Evolutionary conservation across 1,140 invertebrate genomes (phyloP), one percentile per base, ranked within the genome.

Genomic region (Anagrus nilaparvatae): DNA sequence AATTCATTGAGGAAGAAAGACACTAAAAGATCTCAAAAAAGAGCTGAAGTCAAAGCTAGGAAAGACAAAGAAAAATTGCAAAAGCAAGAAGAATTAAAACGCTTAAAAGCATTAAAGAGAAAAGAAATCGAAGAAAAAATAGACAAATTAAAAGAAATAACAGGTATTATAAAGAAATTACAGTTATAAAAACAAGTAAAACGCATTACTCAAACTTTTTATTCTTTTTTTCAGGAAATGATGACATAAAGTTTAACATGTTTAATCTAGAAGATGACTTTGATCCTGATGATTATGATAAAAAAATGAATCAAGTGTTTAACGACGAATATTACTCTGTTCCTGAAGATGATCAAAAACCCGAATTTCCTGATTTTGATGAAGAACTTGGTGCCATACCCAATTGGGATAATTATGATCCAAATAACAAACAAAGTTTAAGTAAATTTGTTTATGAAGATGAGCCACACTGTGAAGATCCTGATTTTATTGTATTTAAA

Each of bases 91-190:
- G 92, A 96, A 61, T 68, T 97, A 10, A 86, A 87, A 33, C 71
- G 85, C 49, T 60, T 95, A 2, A 90, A 94, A 64, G 82, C 84
- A 7, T 57, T 92, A 32, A 97, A 95, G 59, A 70, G 82, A 32
- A 84, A 87, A 63, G 93, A 97, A 68, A 92, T 97, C 44, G 71
- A 87, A 56, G 81, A 90, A 44, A 94, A 92, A 65, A 79, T 97
- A 32, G 73, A 81, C 25, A 82, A 87, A 62, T 64, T 97, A 5
- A 87, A 88, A 69, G 78, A 88, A 59, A 81, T 95, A n/a, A 89
- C 90, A 25, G 93, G 91, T 25, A 85, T 84, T 59, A 62, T 72
- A 39, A 24, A 18, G 4, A 10, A n/a, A 25, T 25, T 25, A 25
- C 12, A 7, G 6, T 25, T 7, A 25, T 25, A 6, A 12, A 25